Evolutionary conservation across 1,140 invertebrate genomes (phyloP).

Genomic region (Anagrus nilaparvatae): DNA sequence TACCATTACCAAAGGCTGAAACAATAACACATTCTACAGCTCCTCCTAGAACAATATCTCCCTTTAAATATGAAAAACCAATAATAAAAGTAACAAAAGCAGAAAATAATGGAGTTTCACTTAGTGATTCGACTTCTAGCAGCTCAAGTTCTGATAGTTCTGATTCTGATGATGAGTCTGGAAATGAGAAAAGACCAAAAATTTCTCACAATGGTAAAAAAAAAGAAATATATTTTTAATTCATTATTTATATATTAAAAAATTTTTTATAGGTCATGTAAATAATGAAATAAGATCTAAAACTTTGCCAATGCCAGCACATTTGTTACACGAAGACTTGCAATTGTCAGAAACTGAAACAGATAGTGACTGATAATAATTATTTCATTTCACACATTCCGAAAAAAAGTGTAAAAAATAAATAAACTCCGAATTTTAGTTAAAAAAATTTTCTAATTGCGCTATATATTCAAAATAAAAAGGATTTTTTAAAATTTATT

Average conservation of each 20-base stretch:
- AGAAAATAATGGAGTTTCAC: conserved; percentile 21
- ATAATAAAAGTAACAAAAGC: conserved; percentile 16
- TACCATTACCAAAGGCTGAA: conserved; percentile 15
- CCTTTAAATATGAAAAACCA: conserved; percentile 14
- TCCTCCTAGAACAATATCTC: conserved; percentile 19
- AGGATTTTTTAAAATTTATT: no score
- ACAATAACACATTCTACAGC: conserved; percentile 16
- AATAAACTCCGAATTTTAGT: conserved; percentile 11
- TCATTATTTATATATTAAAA: neutral
- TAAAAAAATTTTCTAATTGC: neutral
- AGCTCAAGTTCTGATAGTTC: conserved; percentile 36
- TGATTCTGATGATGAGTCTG: conserved; percentile 35
- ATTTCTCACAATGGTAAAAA: conserved; percentile 24
- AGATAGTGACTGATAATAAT: conserved; percentile 41
- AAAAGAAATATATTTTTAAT: conserved; percentile 3
- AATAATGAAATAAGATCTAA: conserved; percentile 31
- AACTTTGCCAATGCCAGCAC: conserved; percentile 41
- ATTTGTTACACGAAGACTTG: conserved; percentile 62
- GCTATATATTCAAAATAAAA: no score
- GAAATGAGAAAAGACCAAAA: conserved; percentile 24
- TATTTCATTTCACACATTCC: conserved; percentile 16
- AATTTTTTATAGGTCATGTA: conserved; percentile 29
- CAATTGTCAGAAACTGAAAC: conserved; percentile 67
- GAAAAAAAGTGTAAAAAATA: conserved; percentile 16
- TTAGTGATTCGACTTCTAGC: conserved; percentile 35